Base-by-base conservation (phyloP, 2,888 invertebrate genomes). In the Julus scandinavius region DNA sequence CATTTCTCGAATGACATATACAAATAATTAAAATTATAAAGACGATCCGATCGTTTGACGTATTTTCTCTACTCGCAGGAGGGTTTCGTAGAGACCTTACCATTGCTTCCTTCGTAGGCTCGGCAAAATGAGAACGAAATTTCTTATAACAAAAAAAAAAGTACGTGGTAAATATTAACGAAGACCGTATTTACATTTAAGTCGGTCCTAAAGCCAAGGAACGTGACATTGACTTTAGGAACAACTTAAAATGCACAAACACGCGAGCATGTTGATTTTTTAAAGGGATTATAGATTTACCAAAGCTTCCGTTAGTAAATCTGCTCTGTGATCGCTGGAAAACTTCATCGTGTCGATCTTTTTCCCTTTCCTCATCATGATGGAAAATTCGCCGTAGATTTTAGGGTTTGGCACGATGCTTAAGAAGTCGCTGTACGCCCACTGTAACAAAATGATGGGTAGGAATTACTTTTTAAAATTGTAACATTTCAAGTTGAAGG, bases 301-400 rank as follows among this genome's bases (percentile, higher is more conserved):
- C 91, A 98, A 94, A 90, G 98, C 97, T 91, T 98, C 97, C 9
- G 98, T 98, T 86, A 99, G 94, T 90, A 99, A 95, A 90, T 98
- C 95, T 89, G 97, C 95, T 91, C 99, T 95, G 92, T 98, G 97
- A 91, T 99, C 99, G 0, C 98, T 97, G 15, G 99, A 98, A 92
- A 99, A 98, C 91, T 96, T 96, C 96, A 99, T 99, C 15, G 96
- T 95, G 92, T 99, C 99, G 86, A 95, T 93, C 93, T 98, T 98
- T 91, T 96, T 96, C 90, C 97, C 97, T 91, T 97, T 98, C 91
- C 96, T 96, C 94, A 97, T 96, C 15, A 95, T 95, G 90, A 97
- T 95, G 88, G 96, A 91, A 90, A 93, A 93, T 90, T 94, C 93
- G 90, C 92, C 91, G 90, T 92, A 92, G 9, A 91, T 90, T 89